Conservation (phyloP, 2,888 invertebrate genomes). For the Neoaliturus tenellus region DNA sequence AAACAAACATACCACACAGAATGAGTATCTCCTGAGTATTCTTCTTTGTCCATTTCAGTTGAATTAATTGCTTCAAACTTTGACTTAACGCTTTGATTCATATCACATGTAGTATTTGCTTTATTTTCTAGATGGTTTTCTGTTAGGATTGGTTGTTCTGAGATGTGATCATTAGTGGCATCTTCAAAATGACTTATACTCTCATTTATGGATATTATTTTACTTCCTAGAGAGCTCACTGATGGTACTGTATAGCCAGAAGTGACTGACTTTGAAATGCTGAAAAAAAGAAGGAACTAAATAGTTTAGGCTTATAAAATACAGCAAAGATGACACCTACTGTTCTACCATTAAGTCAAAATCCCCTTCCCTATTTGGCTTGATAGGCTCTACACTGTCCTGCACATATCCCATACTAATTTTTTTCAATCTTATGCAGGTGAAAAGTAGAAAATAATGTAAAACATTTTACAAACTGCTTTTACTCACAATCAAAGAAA, state of each 20-base stretch:
- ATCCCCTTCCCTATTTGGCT: background rate
- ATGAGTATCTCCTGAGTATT: background rate
- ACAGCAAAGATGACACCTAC: background rate
- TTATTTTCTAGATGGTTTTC: background rate
- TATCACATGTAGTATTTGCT: background rate
- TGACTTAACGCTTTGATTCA: background rate
- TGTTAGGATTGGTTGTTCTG: background rate
- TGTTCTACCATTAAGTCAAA: background rate
- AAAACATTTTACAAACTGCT: too few species aligned
- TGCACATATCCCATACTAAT: too few species aligned
- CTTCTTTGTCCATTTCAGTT: too few species aligned
- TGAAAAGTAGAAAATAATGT: too few species aligned
- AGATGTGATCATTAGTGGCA: background rate
- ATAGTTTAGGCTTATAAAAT: background rate
- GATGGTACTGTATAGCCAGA: too few species aligned
- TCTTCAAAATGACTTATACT: background rate
- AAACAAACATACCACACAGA: constrained; percentile 8
- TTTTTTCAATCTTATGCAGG: too few species aligned
- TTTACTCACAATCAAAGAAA: too few species aligned
- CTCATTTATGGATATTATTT: background rate
- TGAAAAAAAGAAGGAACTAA: background rate
- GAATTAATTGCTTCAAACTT: background rate
- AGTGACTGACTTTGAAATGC: background rate
- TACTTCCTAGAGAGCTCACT: too few species aligned
- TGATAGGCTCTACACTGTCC: too few species aligned